A percentile compares a stretch with the other conserved stretches of the same genome.
Conservation (phyloP, 1,140 invertebrate genomes). For the Papilio aristodemus region DNA sequence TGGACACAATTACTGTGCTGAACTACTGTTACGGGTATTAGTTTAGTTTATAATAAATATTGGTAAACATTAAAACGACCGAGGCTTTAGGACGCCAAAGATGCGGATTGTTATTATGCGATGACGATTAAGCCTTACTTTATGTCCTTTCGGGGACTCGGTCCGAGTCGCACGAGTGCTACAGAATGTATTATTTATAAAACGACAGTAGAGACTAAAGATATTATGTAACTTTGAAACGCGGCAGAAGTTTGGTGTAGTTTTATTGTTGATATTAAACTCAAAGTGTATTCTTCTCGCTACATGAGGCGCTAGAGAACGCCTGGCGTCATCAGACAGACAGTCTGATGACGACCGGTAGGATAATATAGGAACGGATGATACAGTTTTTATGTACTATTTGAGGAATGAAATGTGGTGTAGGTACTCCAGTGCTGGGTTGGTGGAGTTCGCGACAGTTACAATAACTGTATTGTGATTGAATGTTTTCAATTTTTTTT, state of each 20-base stretch:
- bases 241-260: neutral
- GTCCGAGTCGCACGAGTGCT: neutral
- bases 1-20: constrained; percentile 4
- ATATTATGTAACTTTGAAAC: neutral
- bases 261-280: neutral
- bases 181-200: neutral
- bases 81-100: neutral
- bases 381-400: too few relatives aligned
- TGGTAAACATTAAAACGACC: neutral
- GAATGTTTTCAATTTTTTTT: too few relatives aligned
- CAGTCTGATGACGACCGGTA: too few relatives aligned
- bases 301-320: too few relatives aligned
- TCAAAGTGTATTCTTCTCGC: too few relatives aligned
- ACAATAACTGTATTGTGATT: too few relatives aligned
- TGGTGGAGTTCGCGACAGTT: too few relatives aligned
- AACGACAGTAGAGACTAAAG: too few relatives aligned
- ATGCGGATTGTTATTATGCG: neutral
- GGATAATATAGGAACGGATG: too few relatives aligned
- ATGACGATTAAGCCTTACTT: constrained; percentile 6
- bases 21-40: constrained; percentile 4
- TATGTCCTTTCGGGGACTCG: neutral
- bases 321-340: too few relatives aligned
- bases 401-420: too few relatives aligned
- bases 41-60: constrained; percentile 17
- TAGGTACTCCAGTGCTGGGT: too few relatives aligned